Conservation (phyloP, 2,888 invertebrate genomes). For the Euzetes globulus region DNA sequence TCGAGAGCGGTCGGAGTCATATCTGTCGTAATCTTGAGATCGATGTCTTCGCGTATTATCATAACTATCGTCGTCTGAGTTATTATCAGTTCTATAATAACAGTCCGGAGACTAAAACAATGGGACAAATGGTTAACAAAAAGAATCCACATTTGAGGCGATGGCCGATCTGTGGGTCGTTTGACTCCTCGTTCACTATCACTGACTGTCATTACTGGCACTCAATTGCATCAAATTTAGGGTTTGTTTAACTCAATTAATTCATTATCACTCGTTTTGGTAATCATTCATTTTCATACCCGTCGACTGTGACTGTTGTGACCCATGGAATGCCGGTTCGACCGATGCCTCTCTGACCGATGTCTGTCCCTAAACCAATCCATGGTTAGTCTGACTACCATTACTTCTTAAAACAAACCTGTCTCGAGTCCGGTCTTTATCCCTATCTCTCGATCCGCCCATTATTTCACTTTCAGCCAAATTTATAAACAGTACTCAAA, state of each 20-base stretch:
- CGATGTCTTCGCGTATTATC: conserved; percentile 28
- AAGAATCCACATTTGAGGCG: conserved; percentile 3
- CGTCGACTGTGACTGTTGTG: conserved; percentile 15
- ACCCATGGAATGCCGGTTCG: background rate
- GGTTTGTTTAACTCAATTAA: background rate
- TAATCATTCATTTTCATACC: conserved; percentile 22
- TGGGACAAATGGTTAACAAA: conserved; percentile 28
- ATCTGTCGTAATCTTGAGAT: conserved; percentile 25
- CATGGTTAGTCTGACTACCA: background rate
- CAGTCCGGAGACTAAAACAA: conserved; percentile 35
- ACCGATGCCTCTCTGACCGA: background rate
- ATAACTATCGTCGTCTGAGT: conserved; percentile 29
- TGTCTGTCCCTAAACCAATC: conserved; percentile 21
- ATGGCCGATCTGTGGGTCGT: conserved; percentile 8
- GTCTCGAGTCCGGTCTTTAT: conserved; percentile 10
- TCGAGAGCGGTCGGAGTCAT: conserved; percentile 1
- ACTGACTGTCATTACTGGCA: background rate
- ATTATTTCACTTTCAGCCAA: background rate
- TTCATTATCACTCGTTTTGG: background rate
- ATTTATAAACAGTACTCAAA: no score
- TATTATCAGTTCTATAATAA: conserved; percentile 9
- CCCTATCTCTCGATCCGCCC: conserved; percentile 8
- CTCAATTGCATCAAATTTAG: background rate
- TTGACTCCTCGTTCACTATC: conserved; percentile 14
- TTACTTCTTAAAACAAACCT: background rate